Evolutionary conservation across 2,888 invertebrate species (phyloP).

Genomic region (Cabera pusaria): DNA sequence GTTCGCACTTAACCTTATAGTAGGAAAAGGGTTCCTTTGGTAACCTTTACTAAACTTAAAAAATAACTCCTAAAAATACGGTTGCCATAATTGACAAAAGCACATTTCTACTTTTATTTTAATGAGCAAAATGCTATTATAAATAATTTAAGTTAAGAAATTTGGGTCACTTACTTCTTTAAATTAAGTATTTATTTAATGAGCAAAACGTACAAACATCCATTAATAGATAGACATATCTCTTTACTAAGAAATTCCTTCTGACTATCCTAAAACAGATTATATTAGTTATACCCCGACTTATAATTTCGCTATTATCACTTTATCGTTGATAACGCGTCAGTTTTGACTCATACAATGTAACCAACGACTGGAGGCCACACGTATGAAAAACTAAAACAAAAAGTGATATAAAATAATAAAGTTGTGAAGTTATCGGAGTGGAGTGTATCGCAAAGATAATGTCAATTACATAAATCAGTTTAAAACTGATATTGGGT

Average conservation of each 20-base stretch:
- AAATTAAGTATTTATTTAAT: too few relatives aligned
- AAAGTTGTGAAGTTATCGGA: conserved; percentile 19
- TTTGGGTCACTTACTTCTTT: too few relatives aligned
- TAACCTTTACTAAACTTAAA: too few relatives aligned
- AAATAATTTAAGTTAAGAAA: too few relatives aligned
- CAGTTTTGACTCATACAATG: conserved; percentile 68
- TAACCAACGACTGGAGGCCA: conserved; percentile 45
- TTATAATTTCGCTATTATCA: conserved; percentile 50
- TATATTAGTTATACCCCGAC: conserved; percentile 23
- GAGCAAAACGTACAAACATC: too few relatives aligned
- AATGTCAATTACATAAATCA: conserved; percentile 22
- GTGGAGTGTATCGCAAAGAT: conserved; percentile 29
- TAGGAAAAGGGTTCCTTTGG: too few relatives aligned
- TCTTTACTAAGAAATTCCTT: conserved; percentile 13
- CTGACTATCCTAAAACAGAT: conserved; percentile 16
- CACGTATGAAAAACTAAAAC: conserved; percentile 45
- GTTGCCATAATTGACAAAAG: too few relatives aligned
- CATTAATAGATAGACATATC: too few relatives aligned
- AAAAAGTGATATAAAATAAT: conserved; percentile 23
- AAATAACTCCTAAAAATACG: too few relatives aligned
- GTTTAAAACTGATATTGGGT: conserved; percentile 10
- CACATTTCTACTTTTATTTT: too few relatives aligned
- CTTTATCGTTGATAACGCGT: conserved; percentile 67
- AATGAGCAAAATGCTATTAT: too few relatives aligned
- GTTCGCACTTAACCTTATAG: too few relatives aligned